A percentile compares a stretch with the other conserved stretches of the same genome.
Conservation (phyloP, 2,888 invertebrate species). For the Trilocha varians region DNA sequence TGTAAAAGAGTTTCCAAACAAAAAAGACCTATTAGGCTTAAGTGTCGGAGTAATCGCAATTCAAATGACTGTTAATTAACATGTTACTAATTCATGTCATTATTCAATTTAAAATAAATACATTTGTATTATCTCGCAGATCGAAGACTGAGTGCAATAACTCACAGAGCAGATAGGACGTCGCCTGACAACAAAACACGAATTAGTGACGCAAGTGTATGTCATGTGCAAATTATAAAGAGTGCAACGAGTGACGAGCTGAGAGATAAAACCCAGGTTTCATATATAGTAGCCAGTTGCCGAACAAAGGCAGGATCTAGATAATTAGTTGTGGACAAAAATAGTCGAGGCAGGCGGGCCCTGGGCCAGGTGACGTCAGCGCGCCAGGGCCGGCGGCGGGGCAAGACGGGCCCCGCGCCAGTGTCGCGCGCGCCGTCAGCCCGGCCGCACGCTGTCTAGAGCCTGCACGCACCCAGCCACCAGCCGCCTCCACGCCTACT, state of each 20-base stretch:
- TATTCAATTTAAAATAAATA: not conserved
- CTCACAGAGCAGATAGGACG: slow-evolving; percentile 22
- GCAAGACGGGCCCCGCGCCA: slow-evolving; percentile 73
- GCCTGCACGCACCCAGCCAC: slow-evolving; percentile 21
- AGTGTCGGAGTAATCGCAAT: not conserved
- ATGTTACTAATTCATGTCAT: not conserved
- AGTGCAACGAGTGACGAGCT: slow-evolving; percentile 17
- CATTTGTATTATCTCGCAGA: not conserved
- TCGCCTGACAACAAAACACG: slow-evolving; percentile 26
- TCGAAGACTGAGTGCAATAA: slow-evolving; percentile 24
- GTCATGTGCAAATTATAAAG: slow-evolving; percentile 16
- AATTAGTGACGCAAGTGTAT: slow-evolving; percentile 19
- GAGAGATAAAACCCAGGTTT: slow-evolving; percentile 46
- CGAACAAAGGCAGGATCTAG: slow-evolving; percentile 67
- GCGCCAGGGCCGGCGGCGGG: slow-evolving; percentile 65
- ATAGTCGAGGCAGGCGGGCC: slow-evolving; percentile 67
- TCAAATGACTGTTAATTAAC: not conserved
- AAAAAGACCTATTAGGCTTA: no score
- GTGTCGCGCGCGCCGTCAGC: slow-evolving; percentile 71
- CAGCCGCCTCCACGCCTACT: slow-evolving; percentile 21
- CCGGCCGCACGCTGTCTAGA: slow-evolving; percentile 57
- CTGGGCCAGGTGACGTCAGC: slow-evolving; percentile 72
- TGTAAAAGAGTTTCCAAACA: no score
- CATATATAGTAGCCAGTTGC: slow-evolving; percentile 23
- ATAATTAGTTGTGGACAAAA: slow-evolving; percentile 69